Base-by-base conservation (phyloP, 2,113 vertebrate genomes). In the Oxyruncus cristatus region DNA sequence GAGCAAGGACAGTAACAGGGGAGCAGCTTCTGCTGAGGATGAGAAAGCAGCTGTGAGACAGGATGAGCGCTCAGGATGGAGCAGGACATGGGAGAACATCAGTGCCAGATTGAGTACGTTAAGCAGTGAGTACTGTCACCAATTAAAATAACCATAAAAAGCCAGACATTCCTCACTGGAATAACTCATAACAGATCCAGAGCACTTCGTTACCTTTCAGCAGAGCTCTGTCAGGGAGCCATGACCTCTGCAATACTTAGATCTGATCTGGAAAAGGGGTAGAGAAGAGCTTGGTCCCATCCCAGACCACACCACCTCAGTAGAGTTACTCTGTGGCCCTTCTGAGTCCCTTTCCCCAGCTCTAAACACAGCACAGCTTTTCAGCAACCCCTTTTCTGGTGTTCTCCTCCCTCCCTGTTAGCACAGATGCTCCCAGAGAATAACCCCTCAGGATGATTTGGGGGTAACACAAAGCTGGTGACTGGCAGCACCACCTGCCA, bases 141-240 rank as follows among this genome's bases (percentile, higher is more conserved):
- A 96, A 96, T 97, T 97, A 97, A 94, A 97, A 62, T 84, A 95
- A 81, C 74, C 82, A 93, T 94, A 96, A 94, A 96, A 95, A 96
- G 41, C 81, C 89, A 94, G 96, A 94, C 92, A 94, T 97, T 96
- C 95, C 89, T 94, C 12, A 0, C 73, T 66, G 85, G 70, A 96
- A 83, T 97, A 97, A 97, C 92, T 93, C 75, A 8, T 72, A 97
- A 91, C 96, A 97, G 95, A 95, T 72, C 75, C 83, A 3, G 5
- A 85, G 58, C 0, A 0, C 71, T 44, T 53, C 0, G 4, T 47
- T 96, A 97, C 95, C 96, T 96, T 97, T 95, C 78, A 95, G 87
- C 21, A 4, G 52, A 89, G 73, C 35, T 89, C 85, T 81, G 61
- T 2, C 21, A 95, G 53, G 72, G 44, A 91, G 32, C 47, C 2